Conservation (phyloP, 1,140 invertebrate species). For the Medauroidea extradentata region DNA sequence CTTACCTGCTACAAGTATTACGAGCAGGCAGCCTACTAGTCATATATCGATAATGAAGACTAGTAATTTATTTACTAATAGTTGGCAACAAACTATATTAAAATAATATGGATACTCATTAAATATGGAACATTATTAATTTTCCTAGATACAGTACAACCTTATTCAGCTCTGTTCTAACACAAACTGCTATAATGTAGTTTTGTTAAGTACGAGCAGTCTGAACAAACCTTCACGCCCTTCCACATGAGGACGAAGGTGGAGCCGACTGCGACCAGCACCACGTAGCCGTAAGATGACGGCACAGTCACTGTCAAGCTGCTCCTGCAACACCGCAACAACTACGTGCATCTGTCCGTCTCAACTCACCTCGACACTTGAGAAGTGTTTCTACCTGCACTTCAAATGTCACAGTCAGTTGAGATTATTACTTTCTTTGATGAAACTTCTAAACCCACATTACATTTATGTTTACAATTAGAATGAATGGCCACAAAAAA, state of each 20-base stretch:
- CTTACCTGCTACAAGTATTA: no score
- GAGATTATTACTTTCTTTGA: no score
- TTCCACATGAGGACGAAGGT: slow-evolving; percentile 39
- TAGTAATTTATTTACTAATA: not conserved
- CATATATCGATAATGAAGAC: no score
- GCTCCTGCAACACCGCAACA: no score
- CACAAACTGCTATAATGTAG: not conserved
- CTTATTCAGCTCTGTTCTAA: not conserved
- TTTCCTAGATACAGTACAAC: not conserved
- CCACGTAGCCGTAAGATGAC: slow-evolving; percentile 37
- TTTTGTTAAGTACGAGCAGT: not conserved
- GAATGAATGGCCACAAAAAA: no score
- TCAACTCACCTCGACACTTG: no score
- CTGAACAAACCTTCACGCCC: slow-evolving; percentile 17
- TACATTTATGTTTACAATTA: no score
- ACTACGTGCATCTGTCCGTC: no score
- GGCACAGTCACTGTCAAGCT: slow-evolving; percentile 26
- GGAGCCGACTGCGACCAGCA: slow-evolving; percentile 37
- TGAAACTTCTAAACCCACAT: no score
- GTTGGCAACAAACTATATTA: not conserved
- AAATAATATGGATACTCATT: not conserved
- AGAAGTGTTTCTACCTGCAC: no score
- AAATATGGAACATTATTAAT: not conserved
- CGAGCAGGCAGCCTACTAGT: no score
- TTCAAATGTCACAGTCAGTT: no score